phyloP scores from a whole-genome alignment of 2,888 invertebrate species.

The Drosophila ochracea region DNA sequence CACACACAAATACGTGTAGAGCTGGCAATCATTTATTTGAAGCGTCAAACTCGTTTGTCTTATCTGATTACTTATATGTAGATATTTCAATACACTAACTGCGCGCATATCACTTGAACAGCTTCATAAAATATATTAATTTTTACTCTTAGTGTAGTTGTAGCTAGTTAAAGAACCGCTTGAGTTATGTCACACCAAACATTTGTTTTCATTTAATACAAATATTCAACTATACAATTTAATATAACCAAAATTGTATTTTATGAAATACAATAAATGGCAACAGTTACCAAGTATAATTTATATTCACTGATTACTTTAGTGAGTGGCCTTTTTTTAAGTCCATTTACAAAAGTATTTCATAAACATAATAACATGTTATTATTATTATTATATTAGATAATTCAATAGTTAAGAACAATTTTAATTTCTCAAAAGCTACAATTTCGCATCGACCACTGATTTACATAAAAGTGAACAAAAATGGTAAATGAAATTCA shows the following conservation, averaged over 20 bases:
- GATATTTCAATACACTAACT: slow-evolving; percentile 52
- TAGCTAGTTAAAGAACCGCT: background rate
- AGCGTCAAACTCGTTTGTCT: slow-evolving; percentile 82
- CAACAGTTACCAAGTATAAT: background rate
- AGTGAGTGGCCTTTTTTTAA: background rate
- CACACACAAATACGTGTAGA: slow-evolving; percentile 32
- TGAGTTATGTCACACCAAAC: no score
- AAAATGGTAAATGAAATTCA: background rate
- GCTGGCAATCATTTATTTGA: slow-evolving; percentile 79
- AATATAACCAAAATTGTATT: background rate
- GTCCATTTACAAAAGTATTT: background rate
- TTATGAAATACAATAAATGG: background rate
- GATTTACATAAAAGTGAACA: no score
- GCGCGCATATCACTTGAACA: background rate
- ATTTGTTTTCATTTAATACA: background rate
- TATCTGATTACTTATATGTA: slow-evolving; percentile 77
- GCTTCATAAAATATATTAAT: background rate
- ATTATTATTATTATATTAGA: background rate
- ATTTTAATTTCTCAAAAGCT: background rate
- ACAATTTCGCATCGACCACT: background rate
- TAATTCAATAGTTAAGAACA: background rate
- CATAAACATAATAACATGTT: background rate
- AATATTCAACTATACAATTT: background rate
- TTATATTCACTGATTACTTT: background rate
- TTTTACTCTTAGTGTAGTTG: background rate